Evolutionary conservation across 1,140 invertebrate species (phyloP), one percentile per base, ranked within the genome.

Genomic region (Heliconius hewitsoni): DNA sequence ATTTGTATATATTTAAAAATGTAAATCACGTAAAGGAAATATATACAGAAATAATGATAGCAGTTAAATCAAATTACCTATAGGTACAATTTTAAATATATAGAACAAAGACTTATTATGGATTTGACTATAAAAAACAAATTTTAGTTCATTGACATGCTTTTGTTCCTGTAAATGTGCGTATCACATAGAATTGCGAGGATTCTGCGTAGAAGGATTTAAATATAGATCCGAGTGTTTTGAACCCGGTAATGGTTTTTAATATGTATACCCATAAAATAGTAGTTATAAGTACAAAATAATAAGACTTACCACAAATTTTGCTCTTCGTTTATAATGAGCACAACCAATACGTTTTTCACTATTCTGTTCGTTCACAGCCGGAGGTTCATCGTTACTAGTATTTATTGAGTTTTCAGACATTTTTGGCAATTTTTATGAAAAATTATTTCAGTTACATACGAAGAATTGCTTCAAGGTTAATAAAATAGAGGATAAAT

Each of bases 261-360:
- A 66, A 66, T 27, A 23, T 27, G 13, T 30, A 30, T 66, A 27
- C 9, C n/a, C 23, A 13, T 16, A 1, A 66, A 30, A 66, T 30
- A 27, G 19, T 66, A 0, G 1, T 3, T n/a, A 27, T 30, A 66
- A 76, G 27, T 76, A 27, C 70, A 46, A 39, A 23, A 18, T 27
- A 73, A 34, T 71, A 75, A 46, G 83, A 95, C 96, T 96, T 94
- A 97, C 97, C 93, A 97, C 97, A 95, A 97, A 97, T 95, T 97
- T 97, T 6, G 97, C 97, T 87, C 96, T 96, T 86, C 97, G 95
- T 87, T 97, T 97, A 83, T 97, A 97, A 93, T 97, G 97, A 74
- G 96, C 96, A 91, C 97, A 97, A 60, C 97, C 97, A 85, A 95
- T 92, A 34, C 93, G 90, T 91, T 96, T 96, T 86, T 93, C 92